Evolutionary conservation across 2,797 vertebrate genomes (phyloP), one percentile per base, ranked within the genome.

Genomic region (Sebastes reedi): DNA sequence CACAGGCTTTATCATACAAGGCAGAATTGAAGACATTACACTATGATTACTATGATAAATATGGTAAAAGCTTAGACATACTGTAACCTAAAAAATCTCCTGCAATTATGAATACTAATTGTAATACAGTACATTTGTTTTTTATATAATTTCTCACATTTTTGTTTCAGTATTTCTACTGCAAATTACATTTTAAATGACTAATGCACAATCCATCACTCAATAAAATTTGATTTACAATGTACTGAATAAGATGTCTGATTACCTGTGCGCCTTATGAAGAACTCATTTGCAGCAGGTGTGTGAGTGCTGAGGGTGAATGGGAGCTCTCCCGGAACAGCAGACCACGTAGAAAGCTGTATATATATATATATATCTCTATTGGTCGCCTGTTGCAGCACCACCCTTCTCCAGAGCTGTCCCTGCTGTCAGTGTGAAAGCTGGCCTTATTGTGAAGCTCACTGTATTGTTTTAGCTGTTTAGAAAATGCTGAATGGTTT

Each of bases 401-500:
- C 89, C 83, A 85, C 88, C 81, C 88, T 88, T 91, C 85, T 91
- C 88, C 91, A 91, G 82, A 92, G 83, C 81, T 74, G 87, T 88
- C 84, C 77, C 84, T 60, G 76, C 78, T 81, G 80, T 82, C 81
- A 58, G 75, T 68, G 73, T 91, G 72, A 93, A 93, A 87, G 88
- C 90, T 87, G 85, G 42, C 54, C 80, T 88, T 87, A 89, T 93
- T 93, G 92, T 94, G 78, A 89, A 52, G 77, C 81, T 61, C 54
- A 2, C 77, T 74, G 81, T 78, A 88, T 95, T 95, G 93, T 95
- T 94, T 89, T 84, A 85, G 73, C 80, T 89, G 89, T 94, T 94
- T 93, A 86, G 87, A 95, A 95, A 95, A 87, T 88, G 93, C 94
- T 95, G 94, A 96, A 95, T 91, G 86, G 92, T 88, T 94, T 85